Percentiles rank a stretch among this genome's conserved stretches.
Conservation (phyloP, 37 sponge, comb jelly and placozoan genomes). For the Cladorhizidae sp. region DNA sequence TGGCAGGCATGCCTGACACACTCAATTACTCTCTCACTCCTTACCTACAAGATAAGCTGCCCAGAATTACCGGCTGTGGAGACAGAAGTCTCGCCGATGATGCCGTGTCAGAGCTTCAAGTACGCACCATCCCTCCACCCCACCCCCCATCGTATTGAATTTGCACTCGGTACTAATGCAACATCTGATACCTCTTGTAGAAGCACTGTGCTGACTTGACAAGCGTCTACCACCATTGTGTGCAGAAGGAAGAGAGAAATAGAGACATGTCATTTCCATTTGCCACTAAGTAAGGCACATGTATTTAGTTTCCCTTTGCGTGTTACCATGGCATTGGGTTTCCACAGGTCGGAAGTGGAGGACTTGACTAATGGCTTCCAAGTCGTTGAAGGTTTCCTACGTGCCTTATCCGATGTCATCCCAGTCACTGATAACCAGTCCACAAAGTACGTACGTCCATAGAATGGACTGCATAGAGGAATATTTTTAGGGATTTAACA, state of each 20-base stretch:
- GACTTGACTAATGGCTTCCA: constrained; percentile 1
- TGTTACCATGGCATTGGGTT: neutral
- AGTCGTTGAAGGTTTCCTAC: neutral
- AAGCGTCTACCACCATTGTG: neutral
- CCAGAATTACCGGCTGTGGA: constrained; percentile 18
- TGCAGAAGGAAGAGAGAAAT: neutral
- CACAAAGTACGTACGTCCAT: neutral
- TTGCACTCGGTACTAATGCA: neutral
- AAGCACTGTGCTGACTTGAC: neutral
- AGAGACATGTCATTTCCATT: neutral
- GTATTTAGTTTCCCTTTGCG: neutral
- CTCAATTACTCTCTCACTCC: constrained; percentile 30
- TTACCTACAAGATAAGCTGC: neutral
- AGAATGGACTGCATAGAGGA: too few relatives aligned
- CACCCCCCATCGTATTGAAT: neutral
- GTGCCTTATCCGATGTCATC: constrained; percentile 3
- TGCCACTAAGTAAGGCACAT: neutral
- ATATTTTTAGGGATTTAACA: too few relatives aligned
- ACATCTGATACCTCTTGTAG: neutral
- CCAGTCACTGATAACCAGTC: neutral
- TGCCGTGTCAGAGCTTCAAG: neutral
- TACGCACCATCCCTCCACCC: neutral
- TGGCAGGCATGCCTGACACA: constrained; percentile 6
- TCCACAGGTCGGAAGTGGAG: neutral
- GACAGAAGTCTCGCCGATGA: constrained; percentile 10